A percentile compares a stretch with the other conserved stretches of the same genome.
Evolutionary conservation across 2,888 invertebrate species (phyloP).

Genomic region (Heliconius ismenius): DNA sequence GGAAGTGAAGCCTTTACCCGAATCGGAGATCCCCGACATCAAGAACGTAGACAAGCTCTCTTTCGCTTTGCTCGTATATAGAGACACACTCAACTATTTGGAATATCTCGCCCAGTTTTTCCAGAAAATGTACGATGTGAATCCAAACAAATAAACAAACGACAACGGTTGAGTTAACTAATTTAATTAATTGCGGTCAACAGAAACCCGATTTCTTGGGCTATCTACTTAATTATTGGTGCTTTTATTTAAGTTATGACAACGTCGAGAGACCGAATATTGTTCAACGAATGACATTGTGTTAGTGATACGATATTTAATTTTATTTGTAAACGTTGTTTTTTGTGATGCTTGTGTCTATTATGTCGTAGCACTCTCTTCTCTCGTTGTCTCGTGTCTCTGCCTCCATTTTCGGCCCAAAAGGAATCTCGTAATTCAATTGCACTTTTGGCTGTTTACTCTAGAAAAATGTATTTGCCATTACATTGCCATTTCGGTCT

Average conservation of each 20-base stretch:
- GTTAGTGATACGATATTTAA: slow-evolving; percentile 28
- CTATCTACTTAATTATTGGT: slow-evolving; percentile 49
- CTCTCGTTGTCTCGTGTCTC: slow-evolving; percentile 24
- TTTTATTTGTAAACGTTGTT: slow-evolving; percentile 30
- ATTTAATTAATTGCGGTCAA: slow-evolving; percentile 39
- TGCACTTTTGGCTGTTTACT: slow-evolving; percentile 68
- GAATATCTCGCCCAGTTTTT: slow-evolving; percentile 69
- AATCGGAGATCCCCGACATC: slow-evolving; percentile 63
- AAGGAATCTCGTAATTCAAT: slow-evolving; percentile 55
- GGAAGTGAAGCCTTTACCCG: slow-evolving; percentile 57
- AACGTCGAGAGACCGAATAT: slow-evolving; percentile 18
- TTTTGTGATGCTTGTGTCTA: slow-evolving; percentile 25
- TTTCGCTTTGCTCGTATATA: slow-evolving; percentile 61
- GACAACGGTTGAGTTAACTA: slow-evolving; percentile 50
- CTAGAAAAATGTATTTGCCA: slow-evolving; percentile 73
- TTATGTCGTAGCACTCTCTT: slow-evolving; percentile 24
- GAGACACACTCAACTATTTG: slow-evolving; percentile 71
- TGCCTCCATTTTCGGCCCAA: slow-evolving; percentile 49
- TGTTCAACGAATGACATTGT: slow-evolving; percentile 19
- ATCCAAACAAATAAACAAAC: slow-evolving; percentile 50
- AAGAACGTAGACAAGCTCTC: slow-evolving; percentile 52
- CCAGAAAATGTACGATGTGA: slow-evolving; percentile 58
- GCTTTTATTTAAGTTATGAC: slow-evolving; percentile 46
- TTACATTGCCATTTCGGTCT: slow-evolving; percentile 81
- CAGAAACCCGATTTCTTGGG: slow-evolving; percentile 43